Evolutionary conservation across 2,797 vertebrate genomes (phyloP), one percentile per base, ranked within the genome.

Genomic region (Oryzias sinensis): DNA sequence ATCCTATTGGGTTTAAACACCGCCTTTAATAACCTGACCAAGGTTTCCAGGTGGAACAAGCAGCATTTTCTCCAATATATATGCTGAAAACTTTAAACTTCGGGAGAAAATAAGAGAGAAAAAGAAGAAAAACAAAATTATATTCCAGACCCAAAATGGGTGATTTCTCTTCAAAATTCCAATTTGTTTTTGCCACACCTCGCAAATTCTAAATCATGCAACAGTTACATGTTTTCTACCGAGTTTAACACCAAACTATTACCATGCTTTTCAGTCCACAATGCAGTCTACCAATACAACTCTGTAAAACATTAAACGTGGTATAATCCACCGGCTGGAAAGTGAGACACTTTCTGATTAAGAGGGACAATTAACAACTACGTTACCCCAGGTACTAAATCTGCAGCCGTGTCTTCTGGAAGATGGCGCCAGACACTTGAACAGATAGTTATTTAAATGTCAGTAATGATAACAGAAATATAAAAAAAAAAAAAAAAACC

Each of bases 31-130:
- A 68, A 87, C 85, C 77, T 70, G 83, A 56, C 80, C 74, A 62
- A 52, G 46, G 77, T 86, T 91, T 93, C 89, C 90, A 90, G 89
- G 87, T 88, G 81, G 87, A 90, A 82, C 76, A 76, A 76, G 83
- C 89, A 75, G 71, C 65, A 75, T 76, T 73, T 76, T 65, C 70
- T 71, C 45, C 17, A 60, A 77, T 37, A 11, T 79, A 72, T 72
- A 75, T 53, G 78, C 68, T 76, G 72, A 73, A 63, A 68, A 76
- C 53, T 78, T 79, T 56, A 69, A 49, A 77, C 77, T 67, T 25
- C 37, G 74, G 63, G 56, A 54, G 55, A 58, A 74, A 73, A 65
- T 52, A 53, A 37, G 0, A 0, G 4, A 13, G 37, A 15, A 16
- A 27, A 11, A 37, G 1, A 13, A 58, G 70, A 74, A 65, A 50